These are phyloP conservation scores for Cantharis rustica DNA, from an alignment of 2,888 invertebrate genomes.

Conservation along the genomic window DNA sequence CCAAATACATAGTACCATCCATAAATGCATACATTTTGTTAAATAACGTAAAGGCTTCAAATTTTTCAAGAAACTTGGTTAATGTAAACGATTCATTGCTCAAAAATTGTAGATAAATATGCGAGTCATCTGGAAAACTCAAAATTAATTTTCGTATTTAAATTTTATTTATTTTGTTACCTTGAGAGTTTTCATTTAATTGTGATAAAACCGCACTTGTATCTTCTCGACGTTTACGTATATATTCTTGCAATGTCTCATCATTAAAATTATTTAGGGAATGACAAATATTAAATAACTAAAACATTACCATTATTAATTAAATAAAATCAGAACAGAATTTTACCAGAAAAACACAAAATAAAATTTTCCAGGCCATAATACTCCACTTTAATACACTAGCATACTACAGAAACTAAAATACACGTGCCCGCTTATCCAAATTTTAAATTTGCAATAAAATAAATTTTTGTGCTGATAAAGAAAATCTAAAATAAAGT, in stretches of 20 bases:
- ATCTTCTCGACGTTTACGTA: background rate
- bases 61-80: background rate
- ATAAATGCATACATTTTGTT: constrained; percentile 28
- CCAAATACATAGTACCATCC: constrained; percentile 25
- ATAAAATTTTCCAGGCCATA: background rate
- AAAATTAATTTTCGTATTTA: background rate
- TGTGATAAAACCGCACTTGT: background rate
- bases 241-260: background rate
- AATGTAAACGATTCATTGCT: background rate
- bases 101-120: background rate
- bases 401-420: background rate
- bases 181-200: background rate
- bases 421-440: background rate
- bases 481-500: background rate
- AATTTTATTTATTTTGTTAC: background rate
- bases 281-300: background rate
- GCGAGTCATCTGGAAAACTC: background rate
- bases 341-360: background rate
- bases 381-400: background rate
- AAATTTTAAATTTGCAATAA: background rate
- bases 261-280: background rate
- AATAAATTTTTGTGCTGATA: background rate
- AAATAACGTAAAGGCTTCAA: constrained; percentile 30
- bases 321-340: background rate
- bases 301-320: background rate